Conservation (phyloP, 2,888 invertebrate species). For the Unio delphinus region DNA sequence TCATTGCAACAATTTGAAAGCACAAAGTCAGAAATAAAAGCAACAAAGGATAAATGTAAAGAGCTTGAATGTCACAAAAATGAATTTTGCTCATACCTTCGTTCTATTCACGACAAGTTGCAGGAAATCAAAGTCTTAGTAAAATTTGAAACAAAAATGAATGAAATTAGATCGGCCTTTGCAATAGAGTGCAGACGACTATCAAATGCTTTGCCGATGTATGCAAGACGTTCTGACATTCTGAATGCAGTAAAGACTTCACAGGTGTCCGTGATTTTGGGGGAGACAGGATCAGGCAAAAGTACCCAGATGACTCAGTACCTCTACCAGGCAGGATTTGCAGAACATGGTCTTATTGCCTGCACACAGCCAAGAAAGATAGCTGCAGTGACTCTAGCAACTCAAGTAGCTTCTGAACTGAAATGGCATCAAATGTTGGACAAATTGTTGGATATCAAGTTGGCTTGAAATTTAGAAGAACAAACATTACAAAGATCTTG, state of each 20-base stretch:
- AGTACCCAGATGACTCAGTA: slow-evolving; percentile 70
- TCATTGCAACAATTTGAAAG: background rate
- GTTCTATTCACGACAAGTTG: slow-evolving; percentile 9
- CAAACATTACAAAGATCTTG: slow-evolving; percentile 51
- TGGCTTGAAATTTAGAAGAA: slow-evolving; percentile 35
- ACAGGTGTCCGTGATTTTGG: slow-evolving; percentile 59
- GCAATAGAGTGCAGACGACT: slow-evolving; percentile 44
- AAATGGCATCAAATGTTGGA: slow-evolving; percentile 55
- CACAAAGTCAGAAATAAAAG: slow-evolving; percentile 4
- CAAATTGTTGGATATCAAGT: slow-evolving; percentile 57
- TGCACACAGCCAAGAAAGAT: slow-evolving; percentile 70
- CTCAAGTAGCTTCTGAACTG: slow-evolving; percentile 63
- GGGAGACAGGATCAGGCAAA: slow-evolving; percentile 70
- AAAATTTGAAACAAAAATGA: slow-evolving; percentile 9
- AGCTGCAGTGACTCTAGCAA: slow-evolving; percentile 64
- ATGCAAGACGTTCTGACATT: slow-evolving; percentile 48
- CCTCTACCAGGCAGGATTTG: slow-evolving; percentile 50
- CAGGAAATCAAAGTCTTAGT: slow-evolving; percentile 2
- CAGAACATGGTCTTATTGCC: slow-evolving; percentile 45
- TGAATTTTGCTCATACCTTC: slow-evolving; percentile 27
- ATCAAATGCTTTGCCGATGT: slow-evolving; percentile 51
- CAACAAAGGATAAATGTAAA: slow-evolving; percentile 28
- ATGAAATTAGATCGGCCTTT: slow-evolving; percentile 26
- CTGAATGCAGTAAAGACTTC: slow-evolving; percentile 40
- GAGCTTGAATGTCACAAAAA: slow-evolving; percentile 36